phyloP scores from a whole-genome alignment of 2,888 invertebrate species.

The Sericinus montela region DNA sequence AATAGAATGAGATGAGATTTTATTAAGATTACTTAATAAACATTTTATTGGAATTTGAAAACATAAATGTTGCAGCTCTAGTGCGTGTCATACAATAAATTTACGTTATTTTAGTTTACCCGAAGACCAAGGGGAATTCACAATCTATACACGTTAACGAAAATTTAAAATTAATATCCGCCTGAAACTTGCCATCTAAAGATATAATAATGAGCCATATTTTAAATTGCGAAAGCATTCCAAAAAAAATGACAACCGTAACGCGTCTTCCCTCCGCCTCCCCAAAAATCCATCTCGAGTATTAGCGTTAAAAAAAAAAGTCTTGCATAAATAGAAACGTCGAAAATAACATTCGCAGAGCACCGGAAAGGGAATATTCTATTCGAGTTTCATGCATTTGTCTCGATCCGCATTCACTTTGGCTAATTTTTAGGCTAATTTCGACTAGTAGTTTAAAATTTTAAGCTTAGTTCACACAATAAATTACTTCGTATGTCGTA shows the following conservation, averaged over 20 bases:
- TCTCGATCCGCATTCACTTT: conserved; percentile 44
- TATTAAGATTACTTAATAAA: too few relatives aligned
- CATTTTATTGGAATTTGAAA: too few relatives aligned
- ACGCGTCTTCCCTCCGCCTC: conserved; percentile 24
- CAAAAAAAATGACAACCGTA: conserved; percentile 23
- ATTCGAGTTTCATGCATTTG: conserved; percentile 32
- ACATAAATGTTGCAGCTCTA: too few relatives aligned
- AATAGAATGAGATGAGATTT: too few relatives aligned
- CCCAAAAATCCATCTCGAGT: conserved; percentile 58
- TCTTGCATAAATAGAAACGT: conserved; percentile 48
- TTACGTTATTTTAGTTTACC: too few relatives aligned
- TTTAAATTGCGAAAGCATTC: conserved; percentile 26
- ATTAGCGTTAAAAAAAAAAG: conserved; percentile 63
- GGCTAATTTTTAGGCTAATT: conserved; percentile 47
- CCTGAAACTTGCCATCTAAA: conserved; percentile 24
- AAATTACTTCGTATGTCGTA: too few relatives aligned
- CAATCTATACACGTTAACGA: not conserved
- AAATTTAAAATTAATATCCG: conserved; percentile 20
- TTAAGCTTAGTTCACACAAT: conserved; percentile 1
- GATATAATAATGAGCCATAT: conserved; percentile 30
- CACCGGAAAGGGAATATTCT: conserved; percentile 41
- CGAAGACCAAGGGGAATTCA: conserved; percentile 28
- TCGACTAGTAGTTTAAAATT: conserved; percentile 4
- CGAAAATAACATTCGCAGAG: conserved; percentile 39
- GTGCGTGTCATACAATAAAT: too few relatives aligned